Base-by-base conservation (phyloP, 2,797 vertebrate genomes). In the Falco berigora region DNA sequence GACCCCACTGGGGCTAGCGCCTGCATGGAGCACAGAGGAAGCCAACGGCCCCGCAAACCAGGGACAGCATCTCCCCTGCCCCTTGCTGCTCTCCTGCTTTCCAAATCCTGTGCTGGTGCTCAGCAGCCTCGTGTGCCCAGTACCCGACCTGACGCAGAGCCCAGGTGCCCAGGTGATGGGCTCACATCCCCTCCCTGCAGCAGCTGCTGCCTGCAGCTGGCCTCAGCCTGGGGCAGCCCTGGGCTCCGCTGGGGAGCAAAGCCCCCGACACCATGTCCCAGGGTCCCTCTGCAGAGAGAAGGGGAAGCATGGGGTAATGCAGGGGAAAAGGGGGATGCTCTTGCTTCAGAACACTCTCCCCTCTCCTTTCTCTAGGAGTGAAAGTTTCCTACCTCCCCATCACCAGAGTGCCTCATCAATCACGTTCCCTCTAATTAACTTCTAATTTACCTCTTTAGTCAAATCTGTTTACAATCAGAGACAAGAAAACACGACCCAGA, bases 381-480 rank as follows among this genome's bases (percentile, higher is more conserved):
- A 44, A 38, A 20, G 25, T 47, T 92, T 89, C 95, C 96, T 18
- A 38, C 93, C 94, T 96, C 84, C 96, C 95, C 96, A 90, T 89
- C 95, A 68, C 58, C 3, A 79, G 88, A 86, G 95, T 8, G 46
- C 96, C 96, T 98, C 97, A 97, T 98, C 97, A 94, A 97, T 98
- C 98, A 98, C 74, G 96, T 94, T 98, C 95, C 93, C 92, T 97
- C 96, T 97, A 98, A 98, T 98, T 97, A 98, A 97, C 96, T 97
- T 97, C 98, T 97, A 97, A 98, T 98, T 97, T 97, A 96, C 97
- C 97, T 98, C 98, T 97, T 98, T 94, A 98, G 97, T 97, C 97
- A 97, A 97, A 97, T 94, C 95, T 97, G 95, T 97, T 98, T 97
- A 98, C 95, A 93, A 83, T 96, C 96, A 92, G 95, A 97, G 97